phyloP scores from a whole-genome alignment of 2,113 vertebrate genomes.

The Tinamus guttatus region DNA sequence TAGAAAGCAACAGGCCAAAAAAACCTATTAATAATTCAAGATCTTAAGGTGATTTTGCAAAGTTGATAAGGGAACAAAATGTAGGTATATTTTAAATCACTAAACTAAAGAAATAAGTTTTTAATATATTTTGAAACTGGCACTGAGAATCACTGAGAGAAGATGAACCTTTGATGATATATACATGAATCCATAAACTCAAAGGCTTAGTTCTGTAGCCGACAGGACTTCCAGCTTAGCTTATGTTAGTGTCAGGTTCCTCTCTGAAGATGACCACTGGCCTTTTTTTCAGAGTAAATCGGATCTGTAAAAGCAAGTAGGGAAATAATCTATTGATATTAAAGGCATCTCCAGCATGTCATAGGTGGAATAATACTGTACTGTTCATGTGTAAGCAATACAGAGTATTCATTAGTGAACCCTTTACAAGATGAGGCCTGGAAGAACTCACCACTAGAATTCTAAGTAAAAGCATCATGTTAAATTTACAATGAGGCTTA shows the following conservation, averaged over 20 bases:
- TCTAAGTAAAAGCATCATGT: slow-evolving; percentile 15
- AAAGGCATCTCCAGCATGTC: neutral
- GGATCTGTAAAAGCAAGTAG: neutral
- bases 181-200: neutral
- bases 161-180: neutral
- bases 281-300: neutral
- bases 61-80: neutral
- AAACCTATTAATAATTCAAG: neutral
- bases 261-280: neutral
- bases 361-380: neutral
- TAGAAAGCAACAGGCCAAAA: neutral
- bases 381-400: neutral
- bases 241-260: neutral
- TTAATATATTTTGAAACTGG: neutral
- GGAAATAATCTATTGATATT: neutral
- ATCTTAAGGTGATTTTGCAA: neutral
- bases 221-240: neutral
- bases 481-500: slow-evolving; percentile 37
- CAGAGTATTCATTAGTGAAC: slow-evolving; percentile 18
- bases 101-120: neutral
- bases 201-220: neutral
- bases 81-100: neutral
- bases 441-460: slow-evolving; percentile 24
- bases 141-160: neutral
- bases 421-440: neutral